phyloP scores from a whole-genome alignment of 2,113 vertebrate genomes.

The Cheirogaleus medius region DNA sequence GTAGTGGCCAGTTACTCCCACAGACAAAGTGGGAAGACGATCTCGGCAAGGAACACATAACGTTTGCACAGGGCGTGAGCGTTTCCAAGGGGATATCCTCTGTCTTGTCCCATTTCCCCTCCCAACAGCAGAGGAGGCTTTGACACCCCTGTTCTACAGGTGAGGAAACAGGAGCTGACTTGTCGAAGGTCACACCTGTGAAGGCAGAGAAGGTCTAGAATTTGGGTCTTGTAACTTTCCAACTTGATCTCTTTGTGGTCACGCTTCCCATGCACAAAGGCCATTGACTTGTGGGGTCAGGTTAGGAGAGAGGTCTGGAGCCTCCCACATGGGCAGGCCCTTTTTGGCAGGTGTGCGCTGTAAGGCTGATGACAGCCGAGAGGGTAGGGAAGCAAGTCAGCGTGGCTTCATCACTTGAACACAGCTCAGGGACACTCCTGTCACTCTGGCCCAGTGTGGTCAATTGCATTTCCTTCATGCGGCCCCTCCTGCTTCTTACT shows the following conservation, averaged over 20 bases:
- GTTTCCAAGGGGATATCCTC: not conserved
- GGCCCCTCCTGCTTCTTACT: not conserved
- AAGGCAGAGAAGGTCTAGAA: not conserved
- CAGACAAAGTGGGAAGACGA: not conserved
- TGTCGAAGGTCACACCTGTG: not conserved
- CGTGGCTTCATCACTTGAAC: not conserved
- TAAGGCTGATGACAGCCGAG: not conserved
- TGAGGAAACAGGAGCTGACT: too few species aligned
- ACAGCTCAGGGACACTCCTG: not conserved
- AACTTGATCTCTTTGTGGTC: not conserved
- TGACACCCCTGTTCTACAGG: too few species aligned
- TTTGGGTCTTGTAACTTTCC: not conserved
- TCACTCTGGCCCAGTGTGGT: not conserved
- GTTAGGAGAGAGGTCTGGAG: not conserved
- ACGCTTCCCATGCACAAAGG: not conserved
- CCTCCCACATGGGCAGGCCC: rapidly evolving
- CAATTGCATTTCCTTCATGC: not conserved
- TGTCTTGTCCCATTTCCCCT: rapidly evolving
- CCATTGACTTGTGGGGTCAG: not conserved
- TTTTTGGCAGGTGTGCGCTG: not conserved
- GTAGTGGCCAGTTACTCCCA: too few species aligned
- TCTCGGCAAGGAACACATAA: not conserved
- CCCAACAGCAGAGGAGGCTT: rapidly evolving
- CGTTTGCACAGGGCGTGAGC: not conserved
- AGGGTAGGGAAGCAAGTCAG: not conserved